Base-by-base conservation (phyloP, 2,888 invertebrate genomes). In the Agriotes lineatus region DNA sequence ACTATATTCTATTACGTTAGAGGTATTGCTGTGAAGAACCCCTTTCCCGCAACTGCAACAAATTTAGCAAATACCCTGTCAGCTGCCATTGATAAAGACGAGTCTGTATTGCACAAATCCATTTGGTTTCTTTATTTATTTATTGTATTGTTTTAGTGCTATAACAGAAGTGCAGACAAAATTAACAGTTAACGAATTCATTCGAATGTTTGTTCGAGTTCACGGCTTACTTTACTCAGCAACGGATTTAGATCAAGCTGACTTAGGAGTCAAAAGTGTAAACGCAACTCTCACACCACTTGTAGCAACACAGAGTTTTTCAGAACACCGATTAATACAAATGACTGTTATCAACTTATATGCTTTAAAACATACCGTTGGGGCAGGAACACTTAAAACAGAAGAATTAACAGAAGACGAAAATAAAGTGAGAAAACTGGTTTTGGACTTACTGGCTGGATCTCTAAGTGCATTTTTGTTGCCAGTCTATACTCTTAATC, bases 1-100 rank as follows among this genome's bases (percentile, higher is more conserved):
- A 93, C 94, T 1, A 91, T 95, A 62, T 96, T 94, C 86, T 93
- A 94, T 86, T 95, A 96, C 84, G 91, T 93, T 67, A 88, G 95
- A 72, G 93, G 94, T 73, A 89, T 95, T 74, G 90, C 93, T 7
- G 94, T 95, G 58, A 90, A 92, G 78, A 92, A 93, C 82, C 95
- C 95, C 33, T 96, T 96, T 86, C 93, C 94, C 9, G 93, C 93
- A 33, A 94, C 95, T 30, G 89, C 91, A 30, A 90, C 92, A 57
- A 96, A 96, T 85, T 86, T 96, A 56, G 88, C 91, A 57, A 90
- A 92, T 77, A 92, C 93, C 19, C 87, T 94, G 72, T 86, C 87
- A 14, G 86, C 88, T 9, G 87, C 88, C 58, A 80, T 86, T 58
- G 87, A 84, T 74, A 82, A 86, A 82, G 84, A 85, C 62, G 81